Percentiles rank a stretch among this genome's conserved stretches.
Conservation (phyloP, 2,113 vertebrate genomes). For the Terrapene triunguis region DNA sequence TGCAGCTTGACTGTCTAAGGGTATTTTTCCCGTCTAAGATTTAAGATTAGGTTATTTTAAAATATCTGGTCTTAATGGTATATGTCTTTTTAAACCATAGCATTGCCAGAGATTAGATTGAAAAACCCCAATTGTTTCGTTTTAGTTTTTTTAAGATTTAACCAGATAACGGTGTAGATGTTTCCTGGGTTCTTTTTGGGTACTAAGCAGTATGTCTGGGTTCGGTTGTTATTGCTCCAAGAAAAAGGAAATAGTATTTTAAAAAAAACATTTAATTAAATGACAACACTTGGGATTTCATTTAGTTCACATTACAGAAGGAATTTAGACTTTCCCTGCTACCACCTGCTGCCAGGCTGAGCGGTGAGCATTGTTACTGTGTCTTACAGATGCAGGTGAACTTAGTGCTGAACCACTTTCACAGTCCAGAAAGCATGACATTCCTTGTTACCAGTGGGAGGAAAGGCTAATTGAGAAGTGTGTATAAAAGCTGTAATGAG, state of each 20-base stretch:
- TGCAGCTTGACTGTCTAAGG: background rate
- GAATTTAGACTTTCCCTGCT: conserved; percentile 66
- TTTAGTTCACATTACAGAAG: conserved; percentile 66
- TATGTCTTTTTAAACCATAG: background rate
- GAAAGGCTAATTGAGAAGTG: conserved; percentile 92
- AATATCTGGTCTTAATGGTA: background rate
- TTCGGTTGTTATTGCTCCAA: conserved; percentile 8
- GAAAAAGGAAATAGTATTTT: conserved; percentile 64
- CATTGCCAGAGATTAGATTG: background rate
- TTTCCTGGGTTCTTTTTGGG: background rate
- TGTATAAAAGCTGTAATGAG: conserved; percentile 89
- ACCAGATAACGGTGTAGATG: background rate
- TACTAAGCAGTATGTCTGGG: background rate
- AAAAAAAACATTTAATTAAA: conserved; percentile 74
- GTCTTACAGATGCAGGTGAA: conserved; percentile 82
- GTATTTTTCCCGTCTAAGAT: background rate
- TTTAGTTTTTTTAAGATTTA: background rate
- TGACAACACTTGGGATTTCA: conserved; percentile 66
- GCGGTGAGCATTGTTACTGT: conserved; percentile 3
- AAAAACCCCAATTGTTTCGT: too few relatives aligned
- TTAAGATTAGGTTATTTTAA: background rate
- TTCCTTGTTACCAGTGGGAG: conserved; percentile 86
- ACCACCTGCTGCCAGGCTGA: conserved; percentile 83
- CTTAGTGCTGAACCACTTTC: conserved; percentile 84
- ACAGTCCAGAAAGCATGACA: conserved; percentile 92